Conservation (phyloP, 2,113 vertebrate genomes). For the Tringa solitaria region DNA sequence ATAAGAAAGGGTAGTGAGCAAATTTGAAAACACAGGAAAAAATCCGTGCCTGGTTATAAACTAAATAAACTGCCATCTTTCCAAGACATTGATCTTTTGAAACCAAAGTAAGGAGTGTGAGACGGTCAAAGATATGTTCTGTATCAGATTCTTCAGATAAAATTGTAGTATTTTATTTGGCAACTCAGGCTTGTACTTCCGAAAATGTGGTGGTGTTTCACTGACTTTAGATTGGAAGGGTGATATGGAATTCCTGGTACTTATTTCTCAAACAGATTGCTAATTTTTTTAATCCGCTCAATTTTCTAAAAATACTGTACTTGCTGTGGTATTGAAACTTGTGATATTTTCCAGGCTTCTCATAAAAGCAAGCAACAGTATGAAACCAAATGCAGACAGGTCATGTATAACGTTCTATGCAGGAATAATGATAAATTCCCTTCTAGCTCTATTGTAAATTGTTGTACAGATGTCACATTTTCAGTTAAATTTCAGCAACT, state of each 20-base stretch:
- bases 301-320: slow-evolving; percentile 61
- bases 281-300: slow-evolving; percentile 66
- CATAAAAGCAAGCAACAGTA: slow-evolving; percentile 80
- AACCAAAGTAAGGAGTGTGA: slow-evolving; percentile 77
- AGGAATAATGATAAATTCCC: slow-evolving; percentile 93
- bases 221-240: slow-evolving; percentile 65
- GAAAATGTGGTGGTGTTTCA: slow-evolving; percentile 26
- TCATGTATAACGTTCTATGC: slow-evolving; percentile 91
- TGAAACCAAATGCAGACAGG: slow-evolving; percentile 93
- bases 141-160: slow-evolving; percentile 57
- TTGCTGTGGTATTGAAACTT: slow-evolving; percentile 62
- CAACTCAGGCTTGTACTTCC: slow-evolving; percentile 69
- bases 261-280: slow-evolving; percentile 49
- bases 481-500: slow-evolving; percentile 89
- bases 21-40: slow-evolving; percentile 72
- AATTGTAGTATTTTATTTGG: slow-evolving; percentile 64
- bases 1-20: slow-evolving; percentile 63
- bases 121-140: slow-evolving; percentile 19
- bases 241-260: slow-evolving; percentile 41
- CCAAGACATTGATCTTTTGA: slow-evolving; percentile 55
- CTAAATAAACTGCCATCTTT: slow-evolving; percentile 53
- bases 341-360: slow-evolving; percentile 76
- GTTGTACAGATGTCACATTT: slow-evolving; percentile 93
- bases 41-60: slow-evolving; percentile 70
- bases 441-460: slow-evolving; percentile 92